A percentile compares a stretch with the other conserved stretches of the same genome.
phyloP scores from a whole-genome alignment of 1,140 invertebrate genomes.

The Neuroterus valhalla region DNA sequence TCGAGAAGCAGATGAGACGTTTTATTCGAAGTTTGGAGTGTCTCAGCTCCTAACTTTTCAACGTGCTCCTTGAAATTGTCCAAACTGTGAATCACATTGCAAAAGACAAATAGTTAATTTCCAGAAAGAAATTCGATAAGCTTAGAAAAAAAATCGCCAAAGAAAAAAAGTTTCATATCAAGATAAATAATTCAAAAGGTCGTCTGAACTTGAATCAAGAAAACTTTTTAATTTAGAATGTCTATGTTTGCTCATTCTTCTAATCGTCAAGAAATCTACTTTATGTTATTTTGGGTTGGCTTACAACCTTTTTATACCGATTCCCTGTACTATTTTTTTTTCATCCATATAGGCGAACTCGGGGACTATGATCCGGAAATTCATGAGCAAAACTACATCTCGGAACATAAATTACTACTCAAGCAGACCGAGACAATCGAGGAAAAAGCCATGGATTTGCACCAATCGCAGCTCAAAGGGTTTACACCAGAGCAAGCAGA shows the following conservation, averaged over 20 bases:
- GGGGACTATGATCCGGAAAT: constrained; percentile 95
- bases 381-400: constrained; percentile 92
- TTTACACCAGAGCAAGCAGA: constrained; percentile 86
- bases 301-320: background rate
- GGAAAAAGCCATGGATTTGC: constrained; percentile 91
- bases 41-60: constrained; percentile 7
- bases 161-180: too few relatives aligned
- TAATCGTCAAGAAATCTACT: background rate
- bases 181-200: too few relatives aligned
- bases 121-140: too few relatives aligned
- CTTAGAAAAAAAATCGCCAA: too few relatives aligned
- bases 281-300: background rate
- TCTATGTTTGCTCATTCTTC: too few relatives aligned
- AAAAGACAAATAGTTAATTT: too few relatives aligned
- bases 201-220: too few relatives aligned
- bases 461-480: constrained; percentile 86
- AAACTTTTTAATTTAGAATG: too few relatives aligned
- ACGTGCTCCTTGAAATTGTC: background rate
- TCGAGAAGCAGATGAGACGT: constrained; percentile 9
- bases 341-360: constrained; percentile 84
- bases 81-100: background rate
- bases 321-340: constrained; percentile 3
- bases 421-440: constrained; percentile 95
- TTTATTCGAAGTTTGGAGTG: constrained; percentile 15
- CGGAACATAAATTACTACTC: constrained; percentile 91